Base-by-base conservation (phyloP, 2,888 invertebrate genomes). In the Ectemnius continuus region DNA sequence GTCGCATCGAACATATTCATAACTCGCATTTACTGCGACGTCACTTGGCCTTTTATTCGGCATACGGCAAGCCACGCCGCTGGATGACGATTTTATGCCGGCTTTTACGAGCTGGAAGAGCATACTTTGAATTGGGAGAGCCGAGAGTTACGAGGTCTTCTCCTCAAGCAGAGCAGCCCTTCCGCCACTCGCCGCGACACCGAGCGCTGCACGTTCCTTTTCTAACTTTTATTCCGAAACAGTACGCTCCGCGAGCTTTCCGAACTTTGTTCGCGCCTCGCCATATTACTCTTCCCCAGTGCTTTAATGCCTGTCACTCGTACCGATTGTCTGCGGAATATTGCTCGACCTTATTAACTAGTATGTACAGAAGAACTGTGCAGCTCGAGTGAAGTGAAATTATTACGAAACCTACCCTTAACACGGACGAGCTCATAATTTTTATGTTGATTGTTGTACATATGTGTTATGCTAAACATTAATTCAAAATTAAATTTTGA, bases 1-100 rank as follows among this genome's bases (percentile, higher is more conserved):
- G 63, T 67, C 57, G 85, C 86, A 88, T 88, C 86, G 85, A 89
- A 88, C 87, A 83, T 88, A 86, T 88, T 88, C 86, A 87, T 88
- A 88, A 87, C 86, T 84, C 75, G 85, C 81, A 81, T 86, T 87
- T 85, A 86, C 78, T 68, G 77, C 82, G 82, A 82, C 75, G 84
- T 83, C 79, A 78, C 79, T 80, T 73, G 84, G 84, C 84, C 84
- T 86, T 86, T 88, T 85, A 85, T 86, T 84, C 83, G 81, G 59
- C 79, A 73, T 83, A 82, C 78, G 77, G 79, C 81, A 81, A 82
- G 78, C 81, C 36, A 74, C 81, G 81, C 73, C 75, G 76, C 78
- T 80, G 82, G 82, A 86, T 86, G 88, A 87, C 87, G 86, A 88
- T 88, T 88, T 89, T 89, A 89, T 84, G 85, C 80, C 75, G 76